Percentiles rank a stretch among this genome's conserved stretches.
Conservation (phyloP, 2,113 vertebrate species). For the Hippoglossus stenolepis region DNA sequence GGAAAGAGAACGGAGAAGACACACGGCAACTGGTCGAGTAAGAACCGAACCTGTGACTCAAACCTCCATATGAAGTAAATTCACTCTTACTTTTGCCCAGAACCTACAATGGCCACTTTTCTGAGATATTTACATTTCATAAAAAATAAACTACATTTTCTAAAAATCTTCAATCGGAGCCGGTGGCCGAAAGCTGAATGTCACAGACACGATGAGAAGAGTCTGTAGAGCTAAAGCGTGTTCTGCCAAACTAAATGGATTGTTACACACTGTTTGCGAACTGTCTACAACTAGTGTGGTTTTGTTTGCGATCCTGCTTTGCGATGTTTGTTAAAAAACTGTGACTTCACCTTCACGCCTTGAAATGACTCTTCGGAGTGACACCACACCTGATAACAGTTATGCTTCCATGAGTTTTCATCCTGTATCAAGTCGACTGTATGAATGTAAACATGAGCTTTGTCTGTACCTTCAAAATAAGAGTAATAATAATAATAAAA, state of each 20-base stretch:
- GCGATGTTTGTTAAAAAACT: slow-evolving; percentile 4
- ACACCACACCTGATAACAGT: not conserved
- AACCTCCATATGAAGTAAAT: not conserved
- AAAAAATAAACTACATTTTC: no score
- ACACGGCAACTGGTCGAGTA: no score
- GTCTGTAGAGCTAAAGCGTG: not conserved
- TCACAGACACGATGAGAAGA: no score
- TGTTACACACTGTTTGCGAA: not conserved
- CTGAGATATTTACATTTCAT: no score
- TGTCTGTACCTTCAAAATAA: not conserved
- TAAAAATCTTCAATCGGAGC: no score
- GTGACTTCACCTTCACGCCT: slow-evolving; percentile 12
- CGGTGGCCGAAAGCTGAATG: no score
- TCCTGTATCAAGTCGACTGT: not conserved
- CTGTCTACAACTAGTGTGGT: not conserved
- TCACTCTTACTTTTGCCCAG: not conserved
- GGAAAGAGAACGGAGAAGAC: no score
- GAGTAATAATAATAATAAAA: slow-evolving; percentile 18
- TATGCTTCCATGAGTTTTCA: not conserved
- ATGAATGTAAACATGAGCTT: slow-evolving; percentile 13
- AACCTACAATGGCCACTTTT: not conserved
- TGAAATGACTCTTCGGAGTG: slow-evolving; percentile 14
- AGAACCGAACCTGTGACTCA: no score
- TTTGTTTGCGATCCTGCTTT: not conserved
- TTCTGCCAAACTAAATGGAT: not conserved